phyloP scores from a whole-genome alignment of 2,888 invertebrate genomes.

The Parthenolecanium corni region DNA sequence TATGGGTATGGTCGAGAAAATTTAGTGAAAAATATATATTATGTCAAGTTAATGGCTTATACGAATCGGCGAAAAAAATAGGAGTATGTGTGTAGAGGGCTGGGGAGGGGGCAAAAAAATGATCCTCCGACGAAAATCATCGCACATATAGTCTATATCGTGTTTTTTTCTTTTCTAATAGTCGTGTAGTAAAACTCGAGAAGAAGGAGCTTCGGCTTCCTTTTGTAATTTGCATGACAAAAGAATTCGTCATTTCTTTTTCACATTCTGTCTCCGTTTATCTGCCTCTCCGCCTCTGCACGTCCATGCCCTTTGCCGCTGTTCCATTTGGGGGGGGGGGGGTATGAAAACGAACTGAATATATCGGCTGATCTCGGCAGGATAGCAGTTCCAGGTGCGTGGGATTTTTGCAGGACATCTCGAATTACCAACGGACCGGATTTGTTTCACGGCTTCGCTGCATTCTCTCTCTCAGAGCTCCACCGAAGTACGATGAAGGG shows the following conservation, averaged over 20 bases:
- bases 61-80: background rate
- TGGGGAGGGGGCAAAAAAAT: too few relatives aligned
- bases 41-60: too few relatives aligned
- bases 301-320: background rate
- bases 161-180: too few relatives aligned
- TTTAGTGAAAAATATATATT: too few relatives aligned
- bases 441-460: slow-evolving; percentile 22
- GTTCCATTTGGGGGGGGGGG: background rate
- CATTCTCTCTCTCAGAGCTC: too few relatives aligned
- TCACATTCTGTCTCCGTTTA: background rate
- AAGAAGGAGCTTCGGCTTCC: slow-evolving; percentile 11
- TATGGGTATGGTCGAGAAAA: too few relatives aligned
- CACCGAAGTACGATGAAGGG: too few relatives aligned
- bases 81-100: background rate
- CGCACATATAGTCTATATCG: too few relatives aligned
- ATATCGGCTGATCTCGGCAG: slow-evolving; percentile 27
- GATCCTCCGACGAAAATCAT: too few relatives aligned
- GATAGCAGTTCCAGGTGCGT: slow-evolving; percentile 27
- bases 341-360: slow-evolving; percentile 17
- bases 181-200: too few relatives aligned
- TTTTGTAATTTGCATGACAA: slow-evolving; percentile 28
- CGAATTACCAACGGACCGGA: slow-evolving; percentile 26
- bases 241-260: slow-evolving; percentile 26
- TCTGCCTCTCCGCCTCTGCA: background rate
- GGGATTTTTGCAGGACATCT: slow-evolving; percentile 28